Conservation (phyloP, 2,888 invertebrate genomes). For the Nephrotoma flavescens region DNA sequence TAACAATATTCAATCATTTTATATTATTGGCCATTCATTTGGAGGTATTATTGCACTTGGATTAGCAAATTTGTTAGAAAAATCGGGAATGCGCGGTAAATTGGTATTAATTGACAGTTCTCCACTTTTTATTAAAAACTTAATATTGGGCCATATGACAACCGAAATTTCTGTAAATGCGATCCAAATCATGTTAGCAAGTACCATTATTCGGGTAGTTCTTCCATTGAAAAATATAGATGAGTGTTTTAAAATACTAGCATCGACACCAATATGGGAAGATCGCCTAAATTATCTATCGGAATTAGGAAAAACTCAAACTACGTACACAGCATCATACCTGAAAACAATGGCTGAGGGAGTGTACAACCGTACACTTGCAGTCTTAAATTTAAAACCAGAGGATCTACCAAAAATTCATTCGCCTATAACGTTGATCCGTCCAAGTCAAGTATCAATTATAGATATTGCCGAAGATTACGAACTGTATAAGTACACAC, state of each 20-base stretch:
- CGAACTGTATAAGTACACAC: constrained; percentile 42
- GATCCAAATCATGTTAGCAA: constrained; percentile 23
- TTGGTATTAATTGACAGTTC: constrained; percentile 69
- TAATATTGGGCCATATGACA: constrained; percentile 22
- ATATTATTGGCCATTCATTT: constrained; percentile 77
- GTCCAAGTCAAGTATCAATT: constrained; percentile 44
- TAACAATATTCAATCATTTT: constrained; percentile 45
- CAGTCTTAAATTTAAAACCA: constrained; percentile 34
- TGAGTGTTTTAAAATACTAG: constrained; percentile 29
- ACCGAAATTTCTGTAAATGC: constrained; percentile 21
- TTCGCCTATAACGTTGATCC: constrained; percentile 43
- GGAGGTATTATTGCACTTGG: constrained; percentile 68
- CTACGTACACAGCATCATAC: constrained; percentile 29
- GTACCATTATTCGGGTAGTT: constrained; percentile 21
- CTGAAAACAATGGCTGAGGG: constrained; percentile 28
- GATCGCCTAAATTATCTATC: constrained; percentile 40
- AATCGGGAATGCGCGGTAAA: constrained; percentile 43
- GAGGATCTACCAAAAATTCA: constrained; percentile 36
- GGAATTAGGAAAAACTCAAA: constrained; percentile 30
- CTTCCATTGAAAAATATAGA: constrained; percentile 26
- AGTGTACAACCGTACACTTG: constrained; percentile 39
- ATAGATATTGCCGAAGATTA: constrained; percentile 47
- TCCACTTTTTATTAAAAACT: constrained; percentile 48
- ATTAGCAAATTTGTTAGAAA: constrained; percentile 55
- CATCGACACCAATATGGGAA: constrained; percentile 38